Percentiles rank a stretch among this genome's conserved stretches.
phyloP scores from a whole-genome alignment of 2,888 invertebrate species.

The Lymantria dispar region DNA sequence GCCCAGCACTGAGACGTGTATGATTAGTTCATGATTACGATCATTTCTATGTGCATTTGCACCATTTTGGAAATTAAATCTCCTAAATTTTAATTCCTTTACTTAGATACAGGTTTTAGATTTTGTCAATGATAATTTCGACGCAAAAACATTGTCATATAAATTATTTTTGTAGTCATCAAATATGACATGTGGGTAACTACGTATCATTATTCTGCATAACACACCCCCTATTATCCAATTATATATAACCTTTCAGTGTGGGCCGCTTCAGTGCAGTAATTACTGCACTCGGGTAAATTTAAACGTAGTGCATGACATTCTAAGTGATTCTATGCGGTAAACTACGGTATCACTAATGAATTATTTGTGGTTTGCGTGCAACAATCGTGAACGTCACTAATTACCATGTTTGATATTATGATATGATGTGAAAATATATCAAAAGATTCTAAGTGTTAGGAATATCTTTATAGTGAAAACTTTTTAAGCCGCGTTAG shows the following conservation, averaged over 20 bases:
- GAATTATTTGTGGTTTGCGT: constrained; percentile 79
- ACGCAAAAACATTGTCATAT: neutral
- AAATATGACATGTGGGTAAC: constrained; percentile 50
- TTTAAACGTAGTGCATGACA: constrained; percentile 76
- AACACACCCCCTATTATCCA: constrained; percentile 72
- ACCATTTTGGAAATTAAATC: too few relatives aligned
- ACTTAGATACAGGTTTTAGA: too few relatives aligned
- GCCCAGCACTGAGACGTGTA: too few relatives aligned
- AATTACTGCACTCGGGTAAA: constrained; percentile 64
- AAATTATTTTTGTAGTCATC: constrained; percentile 26
- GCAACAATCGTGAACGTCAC: constrained; percentile 50
- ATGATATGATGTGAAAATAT: constrained; percentile 38
- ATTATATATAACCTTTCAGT: constrained; percentile 81
- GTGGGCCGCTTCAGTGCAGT: constrained; percentile 56
- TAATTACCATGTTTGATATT: constrained; percentile 57
- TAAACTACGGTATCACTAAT: constrained; percentile 61
- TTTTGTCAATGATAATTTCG: too few relatives aligned
- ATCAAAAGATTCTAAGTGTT: too few relatives aligned
- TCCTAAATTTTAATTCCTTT: too few relatives aligned
- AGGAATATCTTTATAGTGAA: too few relatives aligned
- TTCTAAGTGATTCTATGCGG: constrained; percentile 76
- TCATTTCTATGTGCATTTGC: too few relatives aligned
- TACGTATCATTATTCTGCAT: constrained; percentile 69
- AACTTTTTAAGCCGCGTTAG: too few relatives aligned
- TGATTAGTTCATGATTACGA: too few relatives aligned